Evolutionary conservation across 2,797 vertebrate genomes (phyloP).

Genomic region (Tolypeutes matacus): DNA sequence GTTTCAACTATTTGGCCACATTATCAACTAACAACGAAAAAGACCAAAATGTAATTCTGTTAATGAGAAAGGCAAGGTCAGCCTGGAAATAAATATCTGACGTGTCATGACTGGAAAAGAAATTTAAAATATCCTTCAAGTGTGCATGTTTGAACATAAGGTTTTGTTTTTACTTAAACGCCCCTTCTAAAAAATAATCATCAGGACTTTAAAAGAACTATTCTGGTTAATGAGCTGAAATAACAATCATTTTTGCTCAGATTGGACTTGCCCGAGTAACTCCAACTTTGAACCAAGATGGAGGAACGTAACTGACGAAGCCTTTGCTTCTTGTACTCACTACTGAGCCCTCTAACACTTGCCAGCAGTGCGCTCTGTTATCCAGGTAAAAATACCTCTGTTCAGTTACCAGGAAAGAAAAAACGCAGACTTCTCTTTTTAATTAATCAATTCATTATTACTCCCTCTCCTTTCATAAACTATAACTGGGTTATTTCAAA

Average conservation of each 20-base stretch:
- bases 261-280: slow-evolving; percentile 5
- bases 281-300: slow-evolving; percentile 31
- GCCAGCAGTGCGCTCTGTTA: not conserved
- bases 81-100: not conserved
- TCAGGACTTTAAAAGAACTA: slow-evolving; percentile 60
- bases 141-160: not conserved
- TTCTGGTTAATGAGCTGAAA: slow-evolving; percentile 21
- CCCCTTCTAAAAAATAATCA: slow-evolving; percentile 46
- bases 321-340: not conserved
- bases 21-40: slow-evolving; percentile 30
- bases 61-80: slow-evolving; percentile 22
- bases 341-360: not conserved
- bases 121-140: slow-evolving; percentile 39
- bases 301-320: not conserved
- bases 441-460: slow-evolving; percentile 47
- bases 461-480: slow-evolving; percentile 18
- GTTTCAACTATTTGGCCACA: not conserved
- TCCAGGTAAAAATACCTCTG: not conserved
- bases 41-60: slow-evolving; percentile 45
- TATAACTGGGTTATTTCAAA: not conserved
- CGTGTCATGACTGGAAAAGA: not conserved
- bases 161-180: slow-evolving; percentile 3
- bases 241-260: slow-evolving; percentile 1
- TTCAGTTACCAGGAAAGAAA: not conserved
- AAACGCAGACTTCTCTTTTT: not conserved